phyloP scores from a whole-genome alignment of 2,888 invertebrate species.

The Petrolisthes manimaculis region DNA sequence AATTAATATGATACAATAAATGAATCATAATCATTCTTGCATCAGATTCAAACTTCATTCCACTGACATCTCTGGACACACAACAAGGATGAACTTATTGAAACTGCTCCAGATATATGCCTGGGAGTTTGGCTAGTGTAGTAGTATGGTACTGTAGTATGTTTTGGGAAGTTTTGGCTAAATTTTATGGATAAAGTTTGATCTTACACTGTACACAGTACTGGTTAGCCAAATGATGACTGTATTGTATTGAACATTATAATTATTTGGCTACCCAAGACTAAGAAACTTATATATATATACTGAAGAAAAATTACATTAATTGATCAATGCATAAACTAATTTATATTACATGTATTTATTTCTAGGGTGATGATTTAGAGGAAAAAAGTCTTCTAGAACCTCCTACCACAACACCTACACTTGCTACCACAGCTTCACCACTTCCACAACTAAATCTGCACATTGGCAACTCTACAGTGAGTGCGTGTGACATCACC shows the following conservation, averaged over 20 bases:
- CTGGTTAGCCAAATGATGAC: background rate
- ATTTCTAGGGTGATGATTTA: background rate
- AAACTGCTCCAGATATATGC: too few species aligned
- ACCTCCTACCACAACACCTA: background rate
- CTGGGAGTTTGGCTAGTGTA: too few species aligned
- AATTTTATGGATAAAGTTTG: too few species aligned
- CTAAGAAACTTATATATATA: background rate
- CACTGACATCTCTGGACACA: too few species aligned
- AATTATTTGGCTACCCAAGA: background rate
- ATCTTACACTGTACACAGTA: too few species aligned
- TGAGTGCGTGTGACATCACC: slow-evolving; percentile 47
- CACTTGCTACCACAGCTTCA: slow-evolving; percentile 28
- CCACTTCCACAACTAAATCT: slow-evolving; percentile 42
- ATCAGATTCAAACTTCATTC: too few species aligned
- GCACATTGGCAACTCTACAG: slow-evolving; percentile 45
- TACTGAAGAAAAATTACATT: background rate
- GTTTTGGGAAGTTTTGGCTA: too few species aligned
- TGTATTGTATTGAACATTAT: too few species aligned
- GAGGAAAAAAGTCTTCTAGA: background rate
- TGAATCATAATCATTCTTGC: too few species aligned
- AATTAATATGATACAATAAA: too few species aligned
- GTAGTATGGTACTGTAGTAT: too few species aligned
- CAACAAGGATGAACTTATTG: too few species aligned
- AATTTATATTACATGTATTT: background rate
- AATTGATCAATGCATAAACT: background rate